Conservation (phyloP, 2,113 vertebrate genomes). For the Myotis yumanensis region DNA sequence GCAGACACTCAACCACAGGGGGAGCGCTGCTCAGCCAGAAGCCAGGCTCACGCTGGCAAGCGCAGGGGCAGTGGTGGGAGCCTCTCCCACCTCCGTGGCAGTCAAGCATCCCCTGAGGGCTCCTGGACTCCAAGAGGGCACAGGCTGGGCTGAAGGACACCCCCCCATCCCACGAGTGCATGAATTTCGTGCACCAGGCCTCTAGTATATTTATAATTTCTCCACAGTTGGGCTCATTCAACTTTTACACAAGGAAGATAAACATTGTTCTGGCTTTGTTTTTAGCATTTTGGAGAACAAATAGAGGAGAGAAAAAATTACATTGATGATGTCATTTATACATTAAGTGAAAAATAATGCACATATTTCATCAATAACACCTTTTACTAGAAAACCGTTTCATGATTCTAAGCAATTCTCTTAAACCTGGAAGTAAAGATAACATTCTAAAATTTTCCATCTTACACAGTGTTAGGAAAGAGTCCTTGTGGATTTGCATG, state of each 20-base stretch:
- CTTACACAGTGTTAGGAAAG: not conserved
- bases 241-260: not conserved
- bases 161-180: too few relatives aligned
- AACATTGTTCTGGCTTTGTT: not conserved
- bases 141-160: too few relatives aligned
- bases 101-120: too few relatives aligned
- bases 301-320: not conserved
- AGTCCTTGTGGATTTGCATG: not conserved
- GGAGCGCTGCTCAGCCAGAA: too few relatives aligned
- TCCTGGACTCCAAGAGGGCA: too few relatives aligned
- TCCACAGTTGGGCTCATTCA: not conserved
- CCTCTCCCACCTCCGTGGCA: too few relatives aligned
- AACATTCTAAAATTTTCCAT: not conserved
- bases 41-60: too few relatives aligned
- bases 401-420: not conserved
- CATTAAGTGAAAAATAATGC: not conserved
- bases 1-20: too few relatives aligned
- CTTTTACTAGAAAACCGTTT: conserved; percentile 1
- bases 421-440: not conserved
- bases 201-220: not conserved
- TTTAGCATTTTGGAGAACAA: not conserved
- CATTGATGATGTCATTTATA: not conserved
- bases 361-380: not conserved
- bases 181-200: too few relatives aligned
- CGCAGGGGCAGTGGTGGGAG: too few relatives aligned